Evolutionary conservation across 2,888 invertebrate species (phyloP), one percentile per base, ranked within the genome.

Genomic region (Nycteola revayana): DNA sequence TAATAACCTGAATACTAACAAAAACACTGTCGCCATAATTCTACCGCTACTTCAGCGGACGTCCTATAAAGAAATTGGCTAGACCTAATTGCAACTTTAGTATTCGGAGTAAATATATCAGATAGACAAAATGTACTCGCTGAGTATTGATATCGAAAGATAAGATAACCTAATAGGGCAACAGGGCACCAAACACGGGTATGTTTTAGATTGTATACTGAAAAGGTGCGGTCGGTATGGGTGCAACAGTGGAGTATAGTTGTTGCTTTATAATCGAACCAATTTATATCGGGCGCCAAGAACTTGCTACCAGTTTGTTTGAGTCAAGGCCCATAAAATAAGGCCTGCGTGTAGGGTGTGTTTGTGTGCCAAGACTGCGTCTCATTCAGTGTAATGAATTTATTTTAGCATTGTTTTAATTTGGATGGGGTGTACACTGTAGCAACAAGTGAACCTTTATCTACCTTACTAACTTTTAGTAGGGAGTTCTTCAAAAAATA

Each of bases 181-280:
- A 45, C 38, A 27, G 31, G 39, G 41, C 35, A 32, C 62, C 57
- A 60, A 66, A 66, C 58, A 62, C 33, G 34, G 36, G 43, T 49
- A 37, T 34, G 42, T 53, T 55, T 46, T 43, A 66, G 57, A 58
- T 60, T 55, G 57, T 62, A 49, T 47, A 56, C 57, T 48, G 53
- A 56, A 66, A 66, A 58, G 52, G 50, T 44, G 54, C 45, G 54
- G 43, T 49, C 53, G 46, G 57, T 59, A 56, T 14, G 65, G 63
- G 42, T 48, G 53, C 50, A 49, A 55, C 50, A 49, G 52, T 45
- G 43, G 57, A 63, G 53, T 67, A 72, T 68, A 69, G 65, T 70
- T 73, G 75, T 71, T 65, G 57, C 60, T 61, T 66, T 70, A 68
- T 70, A 73, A 75, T 68, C 62, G 62, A 65, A 67, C 58, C 65